Conservation (phyloP, 2,797 vertebrate species). For the Xiphorhynchus erythropygius region DNA sequence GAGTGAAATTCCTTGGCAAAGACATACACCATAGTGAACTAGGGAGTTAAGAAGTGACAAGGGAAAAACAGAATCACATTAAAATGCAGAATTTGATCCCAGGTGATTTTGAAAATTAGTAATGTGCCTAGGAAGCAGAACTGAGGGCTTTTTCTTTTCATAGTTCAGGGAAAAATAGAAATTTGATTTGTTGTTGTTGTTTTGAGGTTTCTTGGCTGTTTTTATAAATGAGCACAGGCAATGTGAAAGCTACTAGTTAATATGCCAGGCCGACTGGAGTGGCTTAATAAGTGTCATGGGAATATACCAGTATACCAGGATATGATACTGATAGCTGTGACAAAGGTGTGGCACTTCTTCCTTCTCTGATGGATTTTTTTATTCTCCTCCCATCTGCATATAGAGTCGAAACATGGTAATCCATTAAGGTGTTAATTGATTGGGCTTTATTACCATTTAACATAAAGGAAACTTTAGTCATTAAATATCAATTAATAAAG, state of each 20-base stretch:
- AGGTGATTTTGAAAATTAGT: neutral
- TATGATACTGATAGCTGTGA: neutral
- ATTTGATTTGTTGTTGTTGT: neutral
- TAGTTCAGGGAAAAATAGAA: neutral
- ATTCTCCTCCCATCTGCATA: neutral
- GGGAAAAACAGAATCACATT: neutral
- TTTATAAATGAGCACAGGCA: neutral
- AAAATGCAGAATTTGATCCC: neutral
- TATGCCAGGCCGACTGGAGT: neutral
- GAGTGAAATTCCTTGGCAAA: neutral
- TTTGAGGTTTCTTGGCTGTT: neutral
- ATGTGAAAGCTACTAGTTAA: neutral
- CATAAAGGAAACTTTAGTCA: neutral
- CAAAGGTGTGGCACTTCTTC: neutral
- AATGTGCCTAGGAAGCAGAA: neutral
- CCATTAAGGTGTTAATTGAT: neutral
- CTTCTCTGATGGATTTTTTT: neutral
- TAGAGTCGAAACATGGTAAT: neutral
- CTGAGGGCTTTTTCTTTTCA: neutral
- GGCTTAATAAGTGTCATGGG: neutral
- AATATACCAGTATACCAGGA: neutral
- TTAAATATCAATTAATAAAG: neutral
- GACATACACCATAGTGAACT: neutral
- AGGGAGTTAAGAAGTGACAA: neutral
- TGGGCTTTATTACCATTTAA: neutral